Evolutionary conservation across 2,797 vertebrate species (phyloP).

Genomic region (Ara ararauna): DNA sequence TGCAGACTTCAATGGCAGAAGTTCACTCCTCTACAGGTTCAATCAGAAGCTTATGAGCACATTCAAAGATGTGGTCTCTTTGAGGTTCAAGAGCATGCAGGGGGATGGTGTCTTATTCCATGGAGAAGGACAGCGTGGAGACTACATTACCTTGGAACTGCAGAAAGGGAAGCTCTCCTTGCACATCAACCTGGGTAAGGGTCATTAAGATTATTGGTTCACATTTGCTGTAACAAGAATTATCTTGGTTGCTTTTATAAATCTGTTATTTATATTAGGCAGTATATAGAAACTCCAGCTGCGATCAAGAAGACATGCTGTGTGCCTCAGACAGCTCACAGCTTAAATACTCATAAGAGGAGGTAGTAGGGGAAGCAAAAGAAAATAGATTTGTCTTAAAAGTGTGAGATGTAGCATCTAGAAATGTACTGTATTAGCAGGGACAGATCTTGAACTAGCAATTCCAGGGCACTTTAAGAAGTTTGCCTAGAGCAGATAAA

Average conservation of each 20-base stretch:
- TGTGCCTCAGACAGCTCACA: background rate
- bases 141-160: constrained; percentile 94
- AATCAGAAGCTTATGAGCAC: constrained; percentile 98
- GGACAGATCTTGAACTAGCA: background rate
- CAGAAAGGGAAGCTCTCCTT: constrained; percentile 89
- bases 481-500: background rate
- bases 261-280: background rate
- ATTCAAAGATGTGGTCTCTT: constrained; percentile 94
- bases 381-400: background rate
- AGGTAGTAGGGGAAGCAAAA: background rate
- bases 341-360: background rate
- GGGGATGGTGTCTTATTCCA: constrained; percentile 94
- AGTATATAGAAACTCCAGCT: background rate
- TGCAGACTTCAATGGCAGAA: constrained; percentile 94
- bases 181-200: constrained; percentile 90
- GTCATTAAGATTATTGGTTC: background rate
- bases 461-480: background rate
- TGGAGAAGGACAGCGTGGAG: constrained; percentile 94
- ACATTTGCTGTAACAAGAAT: background rate
- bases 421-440: background rate
- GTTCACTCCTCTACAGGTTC: constrained; percentile 95
- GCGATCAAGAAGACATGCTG: background rate
- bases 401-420: background rate
- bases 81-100: constrained; percentile 94
- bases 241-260: background rate